Evolutionary conservation across 2,113 vertebrate species (phyloP).

Genomic region (Scomber scombrus): DNA sequence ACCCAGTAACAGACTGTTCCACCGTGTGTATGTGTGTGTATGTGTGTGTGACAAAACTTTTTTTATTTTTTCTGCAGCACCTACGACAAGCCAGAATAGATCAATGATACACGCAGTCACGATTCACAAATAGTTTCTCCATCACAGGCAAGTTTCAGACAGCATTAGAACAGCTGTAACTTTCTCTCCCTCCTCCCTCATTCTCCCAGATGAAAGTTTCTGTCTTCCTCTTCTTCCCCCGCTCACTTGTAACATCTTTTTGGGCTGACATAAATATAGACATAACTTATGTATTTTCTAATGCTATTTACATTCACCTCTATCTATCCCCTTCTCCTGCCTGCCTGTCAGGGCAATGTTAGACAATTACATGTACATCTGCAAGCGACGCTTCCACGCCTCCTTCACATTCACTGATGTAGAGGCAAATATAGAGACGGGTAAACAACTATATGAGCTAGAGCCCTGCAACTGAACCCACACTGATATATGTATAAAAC

Average conservation of each 20-base stretch:
- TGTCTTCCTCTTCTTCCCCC: conserved; percentile 6
- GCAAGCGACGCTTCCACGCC: conserved; percentile 41
- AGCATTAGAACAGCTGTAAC: conserved; percentile 31
- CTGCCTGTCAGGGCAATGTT: conserved; percentile 50
- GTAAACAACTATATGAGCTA: conserved; percentile 1
- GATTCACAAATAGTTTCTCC: conserved; percentile 52
- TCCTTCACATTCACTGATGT: conserved; percentile 41
- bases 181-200: conserved; percentile 27
- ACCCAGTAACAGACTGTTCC: conserved; percentile 9
- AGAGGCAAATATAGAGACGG: conserved; percentile 24
- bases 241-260: conserved; percentile 40
- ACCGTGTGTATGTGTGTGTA: background rate
- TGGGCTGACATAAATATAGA: conserved; percentile 51
- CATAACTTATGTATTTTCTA: conserved; percentile 38
- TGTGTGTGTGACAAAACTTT: conserved; percentile 32
- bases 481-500: background rate
- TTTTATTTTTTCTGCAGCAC: background rate
- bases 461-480: background rate
- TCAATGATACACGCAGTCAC: conserved; percentile 47
- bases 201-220: conserved; percentile 50
- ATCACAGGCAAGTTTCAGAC: conserved; percentile 41
- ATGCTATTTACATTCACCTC: conserved; percentile 56
- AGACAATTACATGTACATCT: conserved; percentile 54
- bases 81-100: conserved; percentile 52
- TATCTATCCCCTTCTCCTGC: conserved; percentile 43